Percentiles rank a stretch among this genome's conserved stretches.
These are phyloP conservation scores for Bombus superbus DNA, from an alignment of 1,140 invertebrate genomes.

Conservation along the genomic window DNA sequence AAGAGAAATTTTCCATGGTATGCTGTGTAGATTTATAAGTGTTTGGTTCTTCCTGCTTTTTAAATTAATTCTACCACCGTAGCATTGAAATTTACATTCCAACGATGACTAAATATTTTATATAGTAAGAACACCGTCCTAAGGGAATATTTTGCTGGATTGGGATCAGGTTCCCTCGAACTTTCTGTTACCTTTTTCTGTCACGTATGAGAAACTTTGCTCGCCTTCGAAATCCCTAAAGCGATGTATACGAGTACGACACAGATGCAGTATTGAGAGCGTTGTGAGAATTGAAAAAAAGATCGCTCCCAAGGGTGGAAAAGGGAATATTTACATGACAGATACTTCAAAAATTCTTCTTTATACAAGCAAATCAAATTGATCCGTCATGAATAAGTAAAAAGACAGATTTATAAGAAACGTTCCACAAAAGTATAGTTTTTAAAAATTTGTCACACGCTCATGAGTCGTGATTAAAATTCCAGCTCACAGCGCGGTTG, in stretches of 20 bases:
- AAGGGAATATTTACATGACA: not conserved
- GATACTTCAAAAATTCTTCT: not conserved
- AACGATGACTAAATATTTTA: too few relatives aligned
- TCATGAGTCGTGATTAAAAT: not conserved
- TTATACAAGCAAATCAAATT: not conserved
- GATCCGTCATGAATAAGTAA: not conserved
- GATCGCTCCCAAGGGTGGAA: not conserved
- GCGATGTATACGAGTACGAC: slow-evolving; percentile 8
- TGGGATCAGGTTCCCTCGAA: not conserved
- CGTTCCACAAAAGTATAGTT: not conserved
- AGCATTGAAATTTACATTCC: too few relatives aligned
- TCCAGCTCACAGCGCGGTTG: not conserved
- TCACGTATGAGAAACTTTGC: not conserved
- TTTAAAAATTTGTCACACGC: not conserved
- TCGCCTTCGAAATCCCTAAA: not conserved
- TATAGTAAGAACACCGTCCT: not conserved
- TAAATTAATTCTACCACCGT: too few relatives aligned
- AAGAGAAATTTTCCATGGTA: too few relatives aligned
- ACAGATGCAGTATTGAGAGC: not conserved
- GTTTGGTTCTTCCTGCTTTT: too few relatives aligned
- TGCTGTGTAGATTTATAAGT: too few relatives aligned
- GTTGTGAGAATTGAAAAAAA: slow-evolving; percentile 21
- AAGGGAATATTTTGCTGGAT: not conserved
- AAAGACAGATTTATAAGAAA: not conserved
- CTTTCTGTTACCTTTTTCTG: not conserved